Percentiles rank a stretch among this genome's conserved stretches.
phyloP scores from a whole-genome alignment of 2,797 vertebrate species.

The Gorsachius magnificus region DNA sequence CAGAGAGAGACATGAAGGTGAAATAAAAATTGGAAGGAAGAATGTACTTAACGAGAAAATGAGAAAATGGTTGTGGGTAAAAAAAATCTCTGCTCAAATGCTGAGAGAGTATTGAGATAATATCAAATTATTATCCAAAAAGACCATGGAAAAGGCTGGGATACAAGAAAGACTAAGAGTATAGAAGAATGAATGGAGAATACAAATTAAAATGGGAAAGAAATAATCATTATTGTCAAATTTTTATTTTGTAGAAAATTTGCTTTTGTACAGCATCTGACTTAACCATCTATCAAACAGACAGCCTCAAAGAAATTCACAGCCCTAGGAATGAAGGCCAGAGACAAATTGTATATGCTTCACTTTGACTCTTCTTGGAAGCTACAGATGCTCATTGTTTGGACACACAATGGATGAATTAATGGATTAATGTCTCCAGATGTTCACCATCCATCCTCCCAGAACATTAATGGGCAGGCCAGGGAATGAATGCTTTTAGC shows the following conservation, averaged over 20 bases:
- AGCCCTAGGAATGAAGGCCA: not conserved
- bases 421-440: not conserved
- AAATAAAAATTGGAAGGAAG: not conserved
- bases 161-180: not conserved
- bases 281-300: not conserved
- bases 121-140: not conserved
- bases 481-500: not conserved
- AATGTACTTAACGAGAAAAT: not conserved
- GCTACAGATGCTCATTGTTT: not conserved
- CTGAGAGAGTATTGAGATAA: not conserved
- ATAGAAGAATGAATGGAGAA: not conserved
- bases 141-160: not conserved
- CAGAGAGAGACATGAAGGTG: not conserved
- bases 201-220: not conserved
- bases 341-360: not conserved
- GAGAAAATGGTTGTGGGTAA: not conserved
- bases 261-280: conserved; percentile 37
- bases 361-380: not conserved
- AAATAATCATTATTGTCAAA: not conserved
- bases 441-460: not conserved
- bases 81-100: not conserved
- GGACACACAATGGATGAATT: not conserved
- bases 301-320: not conserved
- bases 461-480: not conserved
- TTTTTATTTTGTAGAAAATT: conserved; percentile 48